phyloP scores from a whole-genome alignment of 2,797 vertebrate species.

The Coranthus polyacanthus region DNA sequence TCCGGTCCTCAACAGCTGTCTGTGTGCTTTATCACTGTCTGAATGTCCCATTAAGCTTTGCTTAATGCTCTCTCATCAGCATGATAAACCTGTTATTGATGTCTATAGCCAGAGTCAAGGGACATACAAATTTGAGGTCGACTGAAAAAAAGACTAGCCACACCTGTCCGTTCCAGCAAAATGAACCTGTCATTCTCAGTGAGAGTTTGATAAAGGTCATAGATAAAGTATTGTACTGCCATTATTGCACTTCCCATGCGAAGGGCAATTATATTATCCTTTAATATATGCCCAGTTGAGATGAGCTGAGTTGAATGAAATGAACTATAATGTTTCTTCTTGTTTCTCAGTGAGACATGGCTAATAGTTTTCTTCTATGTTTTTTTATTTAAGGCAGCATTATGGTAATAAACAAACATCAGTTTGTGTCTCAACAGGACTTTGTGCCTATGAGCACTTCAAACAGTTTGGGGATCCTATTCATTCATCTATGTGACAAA shows the following conservation, averaged over 20 bases:
- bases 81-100: slow-evolving; percentile 76
- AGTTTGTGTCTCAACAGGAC: slow-evolving; percentile 51
- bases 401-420: slow-evolving; percentile 48
- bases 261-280: slow-evolving; percentile 53
- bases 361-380: slow-evolving; percentile 19
- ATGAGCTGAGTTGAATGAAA: slow-evolving; percentile 7
- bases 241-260: slow-evolving; percentile 24
- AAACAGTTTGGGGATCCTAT: slow-evolving; percentile 46
- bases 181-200: slow-evolving; percentile 40
- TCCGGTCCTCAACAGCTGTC: slow-evolving; percentile 73
- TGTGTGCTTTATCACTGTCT: slow-evolving; percentile 72
- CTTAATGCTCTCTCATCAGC: slow-evolving; percentile 76
- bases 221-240: slow-evolving; percentile 39
- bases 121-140: slow-evolving; percentile 62
- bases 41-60: slow-evolving; percentile 72
- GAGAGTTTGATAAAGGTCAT: slow-evolving; percentile 64
- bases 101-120: slow-evolving; percentile 55
- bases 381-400: slow-evolving; percentile 50
- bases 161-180: slow-evolving; percentile 58
- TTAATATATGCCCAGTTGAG: slow-evolving; percentile 1
- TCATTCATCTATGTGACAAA: slow-evolving; percentile 74
- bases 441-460: slow-evolving; percentile 52
- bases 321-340: slow-evolving; percentile 14
- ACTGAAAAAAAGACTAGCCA: slow-evolving; percentile 55
- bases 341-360: slow-evolving; percentile 6